phyloP scores from a whole-genome alignment of 1,140 invertebrate species.

The Lepidurus couesii region DNA sequence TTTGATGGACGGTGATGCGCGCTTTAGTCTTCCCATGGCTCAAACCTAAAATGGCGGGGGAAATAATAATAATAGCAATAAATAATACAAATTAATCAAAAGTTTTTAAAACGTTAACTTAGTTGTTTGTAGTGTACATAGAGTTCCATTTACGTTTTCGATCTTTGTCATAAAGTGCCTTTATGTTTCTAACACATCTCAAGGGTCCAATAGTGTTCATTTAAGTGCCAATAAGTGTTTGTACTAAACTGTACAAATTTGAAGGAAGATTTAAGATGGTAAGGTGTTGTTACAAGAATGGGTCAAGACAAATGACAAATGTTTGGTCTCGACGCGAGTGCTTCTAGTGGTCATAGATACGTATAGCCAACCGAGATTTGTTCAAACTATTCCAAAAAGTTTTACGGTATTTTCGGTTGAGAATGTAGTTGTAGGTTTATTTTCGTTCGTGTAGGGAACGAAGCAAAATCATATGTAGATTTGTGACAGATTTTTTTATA shows the following conservation, averaged over 20 bases:
- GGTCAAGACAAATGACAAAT: background rate
- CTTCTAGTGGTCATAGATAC: constrained; percentile 19
- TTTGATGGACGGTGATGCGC: background rate
- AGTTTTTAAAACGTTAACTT: no score
- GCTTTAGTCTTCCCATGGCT: constrained; percentile 17
- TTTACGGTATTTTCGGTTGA: background rate
- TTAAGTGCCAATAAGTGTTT: background rate
- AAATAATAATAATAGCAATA: background rate
- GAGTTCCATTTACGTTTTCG: background rate
- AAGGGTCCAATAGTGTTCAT: no score
- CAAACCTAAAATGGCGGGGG: background rate
- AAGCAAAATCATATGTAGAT: background rate
- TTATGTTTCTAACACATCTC: no score
- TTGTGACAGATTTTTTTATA: background rate
- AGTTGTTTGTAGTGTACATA: background rate
- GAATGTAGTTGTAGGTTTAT: background rate
- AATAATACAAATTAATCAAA: background rate
- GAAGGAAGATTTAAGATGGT: background rate
- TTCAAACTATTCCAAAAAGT: background rate
- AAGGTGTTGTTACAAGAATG: background rate
- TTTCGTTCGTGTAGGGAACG: no score
- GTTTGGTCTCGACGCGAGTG: background rate
- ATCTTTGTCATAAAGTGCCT: no score
- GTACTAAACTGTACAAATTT: background rate
- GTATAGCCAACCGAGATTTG: background rate